These are phyloP conservation scores for Fopius arisanus DNA, from an alignment of 1,140 invertebrate species.

Conservation along the genomic window DNA sequence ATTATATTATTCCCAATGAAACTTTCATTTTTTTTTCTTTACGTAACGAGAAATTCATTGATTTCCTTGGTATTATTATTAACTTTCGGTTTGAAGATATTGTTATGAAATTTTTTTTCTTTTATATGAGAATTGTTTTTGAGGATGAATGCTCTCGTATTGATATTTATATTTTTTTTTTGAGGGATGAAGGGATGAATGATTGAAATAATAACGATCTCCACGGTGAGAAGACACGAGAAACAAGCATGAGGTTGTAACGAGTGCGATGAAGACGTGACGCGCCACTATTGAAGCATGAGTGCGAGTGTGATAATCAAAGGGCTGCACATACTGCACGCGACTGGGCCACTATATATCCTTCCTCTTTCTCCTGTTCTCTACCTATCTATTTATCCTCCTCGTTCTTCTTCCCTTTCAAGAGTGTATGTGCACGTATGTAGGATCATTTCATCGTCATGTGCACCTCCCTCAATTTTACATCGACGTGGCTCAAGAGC, in stretches of 20 bases:
- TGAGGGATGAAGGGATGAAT: neutral
- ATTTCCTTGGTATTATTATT: no score
- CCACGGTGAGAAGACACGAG: slow-evolving; percentile 6
- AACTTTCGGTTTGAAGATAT: no score
- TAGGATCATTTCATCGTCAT: neutral
- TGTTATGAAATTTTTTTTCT: no score
- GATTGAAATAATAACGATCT: neutral
- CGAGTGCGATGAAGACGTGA: slow-evolving; percentile 22
- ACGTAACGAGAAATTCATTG: no score
- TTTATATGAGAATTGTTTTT: neutral
- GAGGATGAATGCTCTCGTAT: neutral
- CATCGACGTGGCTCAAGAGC: slow-evolving; percentile 17
- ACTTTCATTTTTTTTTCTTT: neutral
- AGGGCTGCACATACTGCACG: slow-evolving; percentile 36
- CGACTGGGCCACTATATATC: slow-evolving; percentile 18
- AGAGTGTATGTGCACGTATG: neutral
- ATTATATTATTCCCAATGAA: neutral
- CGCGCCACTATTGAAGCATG: slow-evolving; percentile 10
- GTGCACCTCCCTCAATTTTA: slow-evolving; percentile 14
- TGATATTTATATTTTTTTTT: neutral
- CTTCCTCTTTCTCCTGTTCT: slow-evolving; percentile 19
- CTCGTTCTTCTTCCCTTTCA: neutral
- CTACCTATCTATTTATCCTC: slow-evolving; percentile 20
- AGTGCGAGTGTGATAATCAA: slow-evolving; percentile 41
- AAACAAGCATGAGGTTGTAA: neutral